Percentiles rank a stretch among this genome's conserved stretches.
These are phyloP conservation scores for Ormyrus rosae DNA, from an alignment of 2,888 invertebrate species.

Conservation along the genomic window DNA sequence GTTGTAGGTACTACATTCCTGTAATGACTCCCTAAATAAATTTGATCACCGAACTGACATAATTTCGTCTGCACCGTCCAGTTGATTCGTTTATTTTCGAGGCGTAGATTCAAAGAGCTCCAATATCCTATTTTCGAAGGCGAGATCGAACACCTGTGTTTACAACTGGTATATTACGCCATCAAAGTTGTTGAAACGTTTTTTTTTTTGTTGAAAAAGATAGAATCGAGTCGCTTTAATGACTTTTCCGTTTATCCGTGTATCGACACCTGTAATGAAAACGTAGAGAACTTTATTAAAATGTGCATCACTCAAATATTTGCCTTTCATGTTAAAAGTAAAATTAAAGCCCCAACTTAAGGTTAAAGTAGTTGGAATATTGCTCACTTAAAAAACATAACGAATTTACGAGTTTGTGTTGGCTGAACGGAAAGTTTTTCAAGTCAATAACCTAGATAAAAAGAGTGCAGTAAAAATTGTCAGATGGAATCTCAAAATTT, in stretches of 20 bases:
- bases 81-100: conserved; percentile 11
- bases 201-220: no score
- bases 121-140: conserved; percentile 29
- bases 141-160: conserved; percentile 35
- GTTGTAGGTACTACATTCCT: no score
- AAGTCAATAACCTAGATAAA: no score
- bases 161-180: conserved; percentile 20
- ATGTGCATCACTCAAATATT: no score
- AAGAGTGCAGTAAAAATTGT: no score
- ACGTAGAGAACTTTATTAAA: no score
- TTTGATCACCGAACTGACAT: conserved; percentile 11
- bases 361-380: no score
- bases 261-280: no score
- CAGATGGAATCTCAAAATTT: background rate
- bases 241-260: no score
- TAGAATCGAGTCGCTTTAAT: no score
- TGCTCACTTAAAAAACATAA: background rate
- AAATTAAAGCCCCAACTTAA: no score
- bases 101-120: conserved; percentile 7
- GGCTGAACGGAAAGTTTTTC: background rate
- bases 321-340: no score
- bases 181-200: conserved; percentile 30
- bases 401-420: background rate
- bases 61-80: background rate
- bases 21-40: conserved; percentile 24